Evolutionary conservation across 2,797 vertebrate genomes (phyloP), one percentile per base, ranked within the genome.

Genomic region (Argentina silus): DNA sequence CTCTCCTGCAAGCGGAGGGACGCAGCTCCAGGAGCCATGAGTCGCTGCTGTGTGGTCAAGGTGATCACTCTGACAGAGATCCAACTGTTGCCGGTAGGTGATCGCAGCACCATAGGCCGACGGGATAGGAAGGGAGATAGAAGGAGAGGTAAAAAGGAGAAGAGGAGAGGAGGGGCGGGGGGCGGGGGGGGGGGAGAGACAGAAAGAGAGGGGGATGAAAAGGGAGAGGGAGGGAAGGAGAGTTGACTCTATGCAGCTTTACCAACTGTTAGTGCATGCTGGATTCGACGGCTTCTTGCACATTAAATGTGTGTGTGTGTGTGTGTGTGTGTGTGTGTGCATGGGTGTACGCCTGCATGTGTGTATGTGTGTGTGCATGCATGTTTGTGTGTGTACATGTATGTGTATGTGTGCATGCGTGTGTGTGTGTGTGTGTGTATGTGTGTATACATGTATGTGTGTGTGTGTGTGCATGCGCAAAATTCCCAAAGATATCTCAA

Each of bases 1-100:
- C n/a, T 17, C 36, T 19, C 76, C 87, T 81, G 79, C 74, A 74
- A 79, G 74, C 82, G 78, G 12, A 64, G 63, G 86, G 56, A 36
- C 79, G 42, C 66, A 69, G 76, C 72, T 82, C 78, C 65, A 81
- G 87, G 83, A 89, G 85, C 91, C 88, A 89, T 93, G 93, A 92
- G 91, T 81, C 9, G 44, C 53, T 92, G 89, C 76, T 94, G 85
- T 89, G 87, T 94, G 92, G 84, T 93, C 88, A 89, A 95, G 87
- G 87, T 94, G 90, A 91, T 94, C 90, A 93, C 93, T 77, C 74
- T 94, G 85, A 91, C 91, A 81, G 90, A 94, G 92, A 90, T 94
- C 77, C 93, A 96, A 61, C 90, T 93, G 78, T 81, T 93, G 67
- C 90, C 79, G 86, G 93, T 95, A 95, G 83, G 88, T 92, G 91